Evolutionary conservation across 1,140 invertebrate genomes (phyloP), one percentile per base, ranked within the genome.

Genomic region (Cephus cinctus): DNA sequence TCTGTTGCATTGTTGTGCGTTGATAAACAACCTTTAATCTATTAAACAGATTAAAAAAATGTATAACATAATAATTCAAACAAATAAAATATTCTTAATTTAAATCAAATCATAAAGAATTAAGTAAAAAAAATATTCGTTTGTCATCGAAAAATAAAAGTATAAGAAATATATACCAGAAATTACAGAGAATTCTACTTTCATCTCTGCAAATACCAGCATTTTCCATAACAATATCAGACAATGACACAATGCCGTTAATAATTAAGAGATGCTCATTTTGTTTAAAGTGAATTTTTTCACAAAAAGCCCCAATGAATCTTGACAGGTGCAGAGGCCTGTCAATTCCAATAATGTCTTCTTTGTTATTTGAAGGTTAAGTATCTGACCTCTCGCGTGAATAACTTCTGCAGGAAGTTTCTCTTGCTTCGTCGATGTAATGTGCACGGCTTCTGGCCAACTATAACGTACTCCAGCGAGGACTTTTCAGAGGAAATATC

Each of bases 21-120:
- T 22, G 70, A 65, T 34, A 75, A 54, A 44, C 65, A 70, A 20
- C 75, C 75, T 59, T 70, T 68, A 21, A 72, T 75, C 75, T 77
- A 39, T 30, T 64, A 65, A 14, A 31, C 9, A 11, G 5, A 36
- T 15, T 4, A 52, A 15, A 22, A 43, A 46, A 51, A 35, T 41
- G 15, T 16, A 31, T 2, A 46, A 43, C 9, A 12, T 12, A 31
- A 46, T 48, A 32, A 41, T 25, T 35, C 27, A 11, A 25, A 14
- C 19, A 49, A 6, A 2, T 42, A 14, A 27, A 27, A 41, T n/a
- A n/a, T n/a, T n/a, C n/a, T n/a, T n/a, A n/a, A n/a, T n/a, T n/a
- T n/a, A n/a, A n/a, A n/a, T n/a, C n/a, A n/a, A n/a, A n/a, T n/a
- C n/a, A n/a, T n/a, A n/a, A n/a, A n/a, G n/a, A n/a, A n/a, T n/a